Evolutionary conservation across 2,888 invertebrate genomes (phyloP).

Genomic region (Nomada flava): DNA sequence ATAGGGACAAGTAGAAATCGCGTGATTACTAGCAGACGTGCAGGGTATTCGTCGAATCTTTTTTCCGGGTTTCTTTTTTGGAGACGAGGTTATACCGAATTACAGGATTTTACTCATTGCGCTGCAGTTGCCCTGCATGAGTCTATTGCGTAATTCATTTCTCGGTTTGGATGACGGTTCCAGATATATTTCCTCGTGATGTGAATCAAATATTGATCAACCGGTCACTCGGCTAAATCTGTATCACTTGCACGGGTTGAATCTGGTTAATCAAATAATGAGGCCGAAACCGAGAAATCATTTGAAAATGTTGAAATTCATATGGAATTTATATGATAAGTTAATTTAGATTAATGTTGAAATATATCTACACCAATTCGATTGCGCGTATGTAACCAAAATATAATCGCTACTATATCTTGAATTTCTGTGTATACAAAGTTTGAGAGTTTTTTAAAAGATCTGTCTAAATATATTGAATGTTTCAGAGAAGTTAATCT

Average conservation of each 20-base stretch:
- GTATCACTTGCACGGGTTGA: background rate
- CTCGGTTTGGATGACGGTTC: slow-evolving; percentile 49
- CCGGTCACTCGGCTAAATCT: slow-evolving; percentile 33
- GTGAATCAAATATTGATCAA: slow-evolving; percentile 48
- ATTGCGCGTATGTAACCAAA: no score
- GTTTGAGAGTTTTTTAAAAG: no score
- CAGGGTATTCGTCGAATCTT: background rate
- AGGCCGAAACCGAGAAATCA: background rate
- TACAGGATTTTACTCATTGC: slow-evolving; percentile 7
- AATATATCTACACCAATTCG: no score
- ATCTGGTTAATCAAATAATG: background rate
- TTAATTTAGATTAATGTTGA: no score
- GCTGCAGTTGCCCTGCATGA: slow-evolving; percentile 40
- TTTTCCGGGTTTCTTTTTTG: slow-evolving; percentile 3
- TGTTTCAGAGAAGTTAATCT: no score
- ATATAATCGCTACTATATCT: no score
- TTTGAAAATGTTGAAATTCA: background rate
- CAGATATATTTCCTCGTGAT: slow-evolving; percentile 48
- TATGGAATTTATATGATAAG: background rate
- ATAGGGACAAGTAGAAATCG: background rate
- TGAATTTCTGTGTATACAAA: no score
- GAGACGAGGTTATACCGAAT: background rate
- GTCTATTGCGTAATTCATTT: slow-evolving; percentile 49
- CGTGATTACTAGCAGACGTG: background rate
- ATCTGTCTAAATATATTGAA: no score